phyloP scores from a whole-genome alignment of 2,113 vertebrate genomes.

The Hippoglossus stenolepis region DNA sequence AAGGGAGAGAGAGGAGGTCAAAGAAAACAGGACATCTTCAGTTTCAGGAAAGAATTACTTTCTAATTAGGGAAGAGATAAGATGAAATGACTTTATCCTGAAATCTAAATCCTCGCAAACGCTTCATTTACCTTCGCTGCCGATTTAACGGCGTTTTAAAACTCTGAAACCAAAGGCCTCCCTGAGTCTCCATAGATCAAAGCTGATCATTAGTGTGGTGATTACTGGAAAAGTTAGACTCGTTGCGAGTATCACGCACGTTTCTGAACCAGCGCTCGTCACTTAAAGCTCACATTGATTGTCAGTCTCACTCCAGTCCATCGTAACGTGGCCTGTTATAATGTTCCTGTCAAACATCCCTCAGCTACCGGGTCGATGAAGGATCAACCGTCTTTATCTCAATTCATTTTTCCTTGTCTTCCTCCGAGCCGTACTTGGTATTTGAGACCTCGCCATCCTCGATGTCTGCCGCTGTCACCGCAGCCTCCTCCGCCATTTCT shows the following conservation, averaged over 20 bases:
- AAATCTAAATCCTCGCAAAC: conserved; percentile 35
- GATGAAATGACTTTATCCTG: conserved; percentile 32
- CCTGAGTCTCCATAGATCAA: conserved; percentile 77
- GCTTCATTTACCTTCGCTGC: conserved; percentile 32
- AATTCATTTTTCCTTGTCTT: conserved; percentile 23
- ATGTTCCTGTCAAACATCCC: conserved; percentile 15
- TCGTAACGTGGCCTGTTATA: conserved; percentile 13
- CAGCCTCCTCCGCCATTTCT: conserved; percentile 3
- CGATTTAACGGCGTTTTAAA: conserved; percentile 32
- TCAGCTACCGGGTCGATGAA: conserved; percentile 33
- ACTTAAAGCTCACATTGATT: conserved; percentile 56
- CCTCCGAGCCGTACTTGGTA: conserved; percentile 9
- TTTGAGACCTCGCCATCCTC: conserved; percentile 1
- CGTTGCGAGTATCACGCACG: not conserved
- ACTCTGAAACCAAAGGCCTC: conserved; percentile 64
- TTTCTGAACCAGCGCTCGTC: conserved; percentile 2
- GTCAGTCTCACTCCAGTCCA: conserved; percentile 39
- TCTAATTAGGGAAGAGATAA: conserved; percentile 26
- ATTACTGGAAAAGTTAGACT: conserved; percentile 43
- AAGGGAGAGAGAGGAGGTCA: not conserved
- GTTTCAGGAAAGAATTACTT: conserved; percentile 30
- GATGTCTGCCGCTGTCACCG: not conserved
- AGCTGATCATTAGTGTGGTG: conserved; percentile 38
- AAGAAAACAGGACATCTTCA: not conserved
- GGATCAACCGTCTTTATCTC: conserved; percentile 29